phyloP scores from a whole-genome alignment of 2,888 invertebrate genomes.

The Lordiphosa andalusiaca region DNA sequence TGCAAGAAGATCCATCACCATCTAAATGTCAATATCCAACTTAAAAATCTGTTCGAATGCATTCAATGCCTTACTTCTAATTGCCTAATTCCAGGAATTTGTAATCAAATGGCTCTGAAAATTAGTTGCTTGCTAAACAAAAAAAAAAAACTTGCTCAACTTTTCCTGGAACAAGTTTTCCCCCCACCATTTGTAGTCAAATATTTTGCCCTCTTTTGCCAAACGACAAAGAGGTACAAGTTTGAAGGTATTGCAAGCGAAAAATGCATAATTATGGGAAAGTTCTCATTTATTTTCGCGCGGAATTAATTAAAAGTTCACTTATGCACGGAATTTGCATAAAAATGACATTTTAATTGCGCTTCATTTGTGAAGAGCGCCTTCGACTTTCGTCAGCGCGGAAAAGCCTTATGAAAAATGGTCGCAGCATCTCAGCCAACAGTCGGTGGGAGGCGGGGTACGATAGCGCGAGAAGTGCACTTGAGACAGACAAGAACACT shows the following conservation, averaged over 20 bases:
- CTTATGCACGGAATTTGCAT: constrained; percentile 75
- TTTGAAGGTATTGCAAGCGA: constrained; percentile 17
- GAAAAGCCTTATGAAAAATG: constrained; percentile 52
- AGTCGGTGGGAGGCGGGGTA: neutral
- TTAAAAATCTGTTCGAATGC: too few relatives aligned
- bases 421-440: constrained; percentile 19
- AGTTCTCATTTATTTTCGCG: constrained; percentile 66
- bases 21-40: too few relatives aligned
- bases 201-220: neutral
- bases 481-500: constrained; percentile 66
- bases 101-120: too few relatives aligned
- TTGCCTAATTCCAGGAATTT: too few relatives aligned
- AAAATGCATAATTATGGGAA: constrained; percentile 62
- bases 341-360: constrained; percentile 75
- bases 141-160: neutral
- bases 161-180: neutral
- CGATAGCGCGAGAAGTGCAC: constrained; percentile 40
- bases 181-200: too few relatives aligned
- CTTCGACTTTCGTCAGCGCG: constrained; percentile 10
- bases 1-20: too few relatives aligned
- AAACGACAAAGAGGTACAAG: constrained; percentile 2
- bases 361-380: constrained; percentile 68
- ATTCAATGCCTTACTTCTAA: too few relatives aligned
- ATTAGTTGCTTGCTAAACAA: neutral
- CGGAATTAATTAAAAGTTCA: constrained; percentile 76